Conservation (phyloP, 2,888 invertebrate species). For the Philereme transversata region DNA sequence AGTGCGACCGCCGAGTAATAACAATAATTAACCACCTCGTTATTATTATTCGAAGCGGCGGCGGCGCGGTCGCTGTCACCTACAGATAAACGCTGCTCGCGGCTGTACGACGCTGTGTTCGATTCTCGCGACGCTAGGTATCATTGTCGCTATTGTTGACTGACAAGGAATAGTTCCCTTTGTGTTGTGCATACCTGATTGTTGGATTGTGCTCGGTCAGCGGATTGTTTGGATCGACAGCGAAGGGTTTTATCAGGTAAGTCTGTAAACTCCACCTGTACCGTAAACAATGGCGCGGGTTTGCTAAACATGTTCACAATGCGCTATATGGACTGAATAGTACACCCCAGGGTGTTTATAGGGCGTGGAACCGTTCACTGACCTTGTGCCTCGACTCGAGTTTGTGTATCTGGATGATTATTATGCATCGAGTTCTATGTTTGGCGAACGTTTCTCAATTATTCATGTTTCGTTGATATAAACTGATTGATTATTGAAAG, state of each 20-base stretch:
- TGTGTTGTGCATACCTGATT: slow-evolving; percentile 53
- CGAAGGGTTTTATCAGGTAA: slow-evolving; percentile 57
- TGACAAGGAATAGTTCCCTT: slow-evolving; percentile 53
- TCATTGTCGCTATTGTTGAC: slow-evolving; percentile 55
- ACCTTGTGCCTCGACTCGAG: slow-evolving; percentile 48
- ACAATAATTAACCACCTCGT: slow-evolving; percentile 73
- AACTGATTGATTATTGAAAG: slow-evolving; percentile 6
- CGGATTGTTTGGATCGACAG: slow-evolving; percentile 55
- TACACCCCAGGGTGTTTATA: slow-evolving; percentile 48
- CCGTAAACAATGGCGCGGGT: slow-evolving; percentile 58
- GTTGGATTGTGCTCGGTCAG: slow-evolving; percentile 52
- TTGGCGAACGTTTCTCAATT: slow-evolving; percentile 1
- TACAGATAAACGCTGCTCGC: slow-evolving; percentile 63
- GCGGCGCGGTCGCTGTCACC: slow-evolving; percentile 60
- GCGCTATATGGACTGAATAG: slow-evolving; percentile 36
- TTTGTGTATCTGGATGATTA: slow-evolving; percentile 13
- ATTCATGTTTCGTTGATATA: slow-evolving; percentile 4
- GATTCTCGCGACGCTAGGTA: slow-evolving; percentile 46
- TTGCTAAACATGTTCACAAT: slow-evolving; percentile 48
- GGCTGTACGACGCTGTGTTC: slow-evolving; percentile 52
- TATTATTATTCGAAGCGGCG: slow-evolving; percentile 67
- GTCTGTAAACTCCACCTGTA: slow-evolving; percentile 55
- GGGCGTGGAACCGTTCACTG: slow-evolving; percentile 54
- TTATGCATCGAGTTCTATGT: slow-evolving; percentile 7
- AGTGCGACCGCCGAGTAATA: slow-evolving; percentile 65